Evolutionary conservation across 2,888 invertebrate genomes (phyloP).

Genomic region (Macaria notata): DNA sequence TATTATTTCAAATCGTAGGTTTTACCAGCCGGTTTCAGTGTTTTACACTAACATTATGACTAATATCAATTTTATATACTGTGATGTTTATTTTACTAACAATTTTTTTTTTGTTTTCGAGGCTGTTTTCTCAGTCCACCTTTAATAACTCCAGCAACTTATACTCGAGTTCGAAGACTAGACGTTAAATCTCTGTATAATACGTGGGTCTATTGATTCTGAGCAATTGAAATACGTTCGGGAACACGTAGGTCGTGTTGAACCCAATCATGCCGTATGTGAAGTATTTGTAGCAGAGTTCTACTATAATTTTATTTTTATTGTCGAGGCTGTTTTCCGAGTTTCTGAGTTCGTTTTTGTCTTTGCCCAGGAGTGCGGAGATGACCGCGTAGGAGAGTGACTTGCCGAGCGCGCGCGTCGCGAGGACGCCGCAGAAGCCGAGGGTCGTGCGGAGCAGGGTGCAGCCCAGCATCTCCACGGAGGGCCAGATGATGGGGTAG

Average conservation of each 20-base stretch:
- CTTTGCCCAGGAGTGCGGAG: constrained; percentile 86
- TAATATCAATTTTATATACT: no score
- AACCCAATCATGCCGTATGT: constrained; percentile 91
- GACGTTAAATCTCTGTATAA: constrained; percentile 89
- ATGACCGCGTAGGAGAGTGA: constrained; percentile 86
- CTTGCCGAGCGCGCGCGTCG: constrained; percentile 86
- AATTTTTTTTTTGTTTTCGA: no score
- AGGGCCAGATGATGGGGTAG: constrained; percentile 91
- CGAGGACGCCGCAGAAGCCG: constrained; percentile 88
- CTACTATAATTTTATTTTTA: constrained; percentile 88
- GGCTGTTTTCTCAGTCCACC: background rate
- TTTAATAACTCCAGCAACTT: no score
- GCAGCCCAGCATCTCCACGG: constrained; percentile 86
- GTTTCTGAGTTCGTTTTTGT: constrained; percentile 84
- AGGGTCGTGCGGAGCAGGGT: constrained; percentile 86
- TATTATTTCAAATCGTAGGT: no score
- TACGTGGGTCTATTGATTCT: constrained; percentile 91
- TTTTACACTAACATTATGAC: no score
- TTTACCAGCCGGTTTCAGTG: no score
- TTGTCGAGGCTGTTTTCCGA: constrained; percentile 86
- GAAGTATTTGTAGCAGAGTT: constrained; percentile 92
- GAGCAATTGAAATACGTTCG: constrained; percentile 88
- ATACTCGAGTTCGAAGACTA: constrained; percentile 23
- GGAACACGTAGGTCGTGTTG: constrained; percentile 88
- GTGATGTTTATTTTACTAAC: background rate